These are phyloP conservation scores for Globicephala melas DNA, from an alignment of 2,113 vertebrate genomes.

Conservation along the genomic window DNA sequence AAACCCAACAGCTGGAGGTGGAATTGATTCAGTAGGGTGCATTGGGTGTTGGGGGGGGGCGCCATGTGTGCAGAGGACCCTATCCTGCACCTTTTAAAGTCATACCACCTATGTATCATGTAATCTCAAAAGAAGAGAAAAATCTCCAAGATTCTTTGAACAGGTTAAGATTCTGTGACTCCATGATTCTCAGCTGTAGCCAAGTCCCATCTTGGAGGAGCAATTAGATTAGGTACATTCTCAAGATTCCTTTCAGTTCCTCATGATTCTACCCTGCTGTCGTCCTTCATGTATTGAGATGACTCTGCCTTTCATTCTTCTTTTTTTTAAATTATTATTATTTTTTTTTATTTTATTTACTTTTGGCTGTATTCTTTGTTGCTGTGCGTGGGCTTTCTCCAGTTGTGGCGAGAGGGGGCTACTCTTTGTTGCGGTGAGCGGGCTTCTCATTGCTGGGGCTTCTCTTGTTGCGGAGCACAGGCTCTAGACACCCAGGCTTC, in stretches of 20 bases:
- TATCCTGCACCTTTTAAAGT: background rate
- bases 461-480: no score
- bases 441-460: no score
- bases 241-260: slow-evolving; percentile 2
- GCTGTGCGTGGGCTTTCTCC: no score
- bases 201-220: background rate
- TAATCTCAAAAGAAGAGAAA: slow-evolving; percentile 27
- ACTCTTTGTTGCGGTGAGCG: no score
- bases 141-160: background rate
- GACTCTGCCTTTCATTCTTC: background rate
- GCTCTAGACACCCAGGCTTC: no score
- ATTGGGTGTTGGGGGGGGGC: background rate
- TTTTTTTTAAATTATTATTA: no score
- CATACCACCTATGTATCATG: background rate
- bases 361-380: no score
- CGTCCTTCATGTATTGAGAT: background rate
- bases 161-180: background rate
- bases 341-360: background rate
- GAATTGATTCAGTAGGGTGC: background rate
- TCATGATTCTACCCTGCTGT: background rate
- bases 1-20: background rate
- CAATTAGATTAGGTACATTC: background rate
- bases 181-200: background rate
- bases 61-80: background rate
- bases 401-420: no score